Percentiles rank a stretch among this genome's conserved stretches.
phyloP scores from a whole-genome alignment of 2,888 invertebrate species.

The Pogonocherus hispidulus region DNA sequence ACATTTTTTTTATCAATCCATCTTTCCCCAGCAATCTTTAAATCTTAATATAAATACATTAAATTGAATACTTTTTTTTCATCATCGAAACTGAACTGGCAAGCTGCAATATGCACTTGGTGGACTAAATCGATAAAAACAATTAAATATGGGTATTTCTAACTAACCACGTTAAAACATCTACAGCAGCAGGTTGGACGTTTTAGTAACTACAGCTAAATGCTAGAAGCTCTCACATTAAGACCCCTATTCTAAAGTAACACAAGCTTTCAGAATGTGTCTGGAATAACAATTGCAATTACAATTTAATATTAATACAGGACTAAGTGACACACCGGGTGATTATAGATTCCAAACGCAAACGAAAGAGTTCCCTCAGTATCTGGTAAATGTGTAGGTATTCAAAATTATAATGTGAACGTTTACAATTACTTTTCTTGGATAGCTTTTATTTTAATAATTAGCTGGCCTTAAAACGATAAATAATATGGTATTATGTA shows the following conservation, averaged over 20 bases:
- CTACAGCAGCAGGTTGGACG: constrained; percentile 13
- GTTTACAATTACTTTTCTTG: too few relatives aligned
- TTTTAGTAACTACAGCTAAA: constrained; percentile 27
- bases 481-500: too few relatives aligned
- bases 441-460: too few relatives aligned
- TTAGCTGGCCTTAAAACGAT: too few relatives aligned
- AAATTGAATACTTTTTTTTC: too few relatives aligned
- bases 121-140: not conserved
- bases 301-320: constrained; percentile 34
- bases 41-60: too few relatives aligned
- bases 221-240: constrained; percentile 33
- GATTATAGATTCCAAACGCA: constrained; percentile 36
- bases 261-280: constrained; percentile 37
- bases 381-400: constrained; percentile 37
- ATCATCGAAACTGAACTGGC: not conserved
- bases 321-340: constrained; percentile 13
- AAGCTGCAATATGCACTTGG: not conserved
- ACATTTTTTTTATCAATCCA: too few relatives aligned
- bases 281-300: constrained; percentile 40
- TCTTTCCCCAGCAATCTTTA: too few relatives aligned
- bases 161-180: too few relatives aligned
- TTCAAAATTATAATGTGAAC: too few relatives aligned
- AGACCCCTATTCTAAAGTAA: constrained; percentile 43
- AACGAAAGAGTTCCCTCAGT: constrained; percentile 40
- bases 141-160: too few relatives aligned